phyloP scores from a whole-genome alignment of 2,797 vertebrate species.

The Dendrocincla tyrannina region DNA sequence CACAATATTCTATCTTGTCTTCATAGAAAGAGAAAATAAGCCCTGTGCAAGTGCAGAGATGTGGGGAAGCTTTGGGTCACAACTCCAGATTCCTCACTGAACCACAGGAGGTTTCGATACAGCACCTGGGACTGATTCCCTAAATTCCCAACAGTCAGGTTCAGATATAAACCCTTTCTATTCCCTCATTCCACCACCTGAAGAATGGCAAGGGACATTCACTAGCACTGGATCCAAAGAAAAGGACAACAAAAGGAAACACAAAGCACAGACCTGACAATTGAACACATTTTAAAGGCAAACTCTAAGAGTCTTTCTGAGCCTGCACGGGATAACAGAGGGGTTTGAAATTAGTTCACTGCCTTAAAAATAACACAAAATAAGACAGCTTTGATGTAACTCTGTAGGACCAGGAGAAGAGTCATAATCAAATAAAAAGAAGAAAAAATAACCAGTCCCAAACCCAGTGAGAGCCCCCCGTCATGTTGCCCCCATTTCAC shows the following conservation, averaged over 20 bases:
- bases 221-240: not conserved
- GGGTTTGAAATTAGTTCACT: not conserved
- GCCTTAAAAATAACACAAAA: conserved; percentile 18
- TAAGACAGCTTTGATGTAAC: not conserved
- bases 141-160: not conserved
- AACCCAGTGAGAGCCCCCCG: not conserved
- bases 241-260: conserved; percentile 21
- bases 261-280: conserved; percentile 32
- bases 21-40: not conserved
- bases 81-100: not conserved
- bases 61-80: not conserved
- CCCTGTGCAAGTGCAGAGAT: not conserved
- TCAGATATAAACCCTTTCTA: not conserved
- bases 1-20: not conserved
- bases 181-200: not conserved
- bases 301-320: conserved; percentile 28
- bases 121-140: not conserved
- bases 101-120: not conserved
- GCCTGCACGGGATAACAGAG: not conserved
- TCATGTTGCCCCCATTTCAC: fast-evolving
- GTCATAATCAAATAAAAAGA: not conserved
- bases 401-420: not conserved
- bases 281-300: not conserved
- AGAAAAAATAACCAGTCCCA: not conserved
- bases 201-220: not conserved